Base-by-base conservation (phyloP, 2,888 invertebrate species). In the Camponotus fellah region DNA sequence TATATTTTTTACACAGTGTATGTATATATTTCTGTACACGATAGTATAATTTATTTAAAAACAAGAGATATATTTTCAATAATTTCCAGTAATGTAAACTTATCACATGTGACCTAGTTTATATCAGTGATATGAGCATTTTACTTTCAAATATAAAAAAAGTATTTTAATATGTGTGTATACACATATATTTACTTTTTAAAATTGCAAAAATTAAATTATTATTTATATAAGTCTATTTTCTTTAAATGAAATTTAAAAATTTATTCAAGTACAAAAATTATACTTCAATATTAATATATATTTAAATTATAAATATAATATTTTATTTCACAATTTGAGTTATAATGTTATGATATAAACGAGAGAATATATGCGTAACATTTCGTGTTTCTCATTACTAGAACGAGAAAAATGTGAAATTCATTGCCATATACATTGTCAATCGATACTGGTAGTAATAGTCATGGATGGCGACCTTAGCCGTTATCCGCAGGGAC, bases 401-500 rank as follows among this genome's bases (percentile, higher is more conserved):
- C 12, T 66, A 9, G 14, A 12, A 53, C 9, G 68, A 71, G 46
- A 14, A 37, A 34, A 71, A 43, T 46, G 49, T 71, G 60, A 71
- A 60, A 71, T 80, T 60, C 26, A 80, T 80, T 62, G 71, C 12
- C 21, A 12, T 71, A 46, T 60, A 43, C 60, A 21, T 34, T 46
- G 49, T 12, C 17, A 43, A 26, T 40, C 6, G 53, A 65, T 76
- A 9, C 4, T 17, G 53, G 37, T 86, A 81, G 87, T 71, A 71
- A 71, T 60, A 86, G 86, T 86, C 77, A 71, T 83, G 87, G 85
- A 85, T 76, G 75, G 75, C 80, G 87, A 87, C 81, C 81, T 87
- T 82, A 85, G 83, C 85, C 86, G 88, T 91, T 90, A 90, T 69
- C 84, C 74, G 74, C 72, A 82, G 82, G 40, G 85, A 85, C 86